Base-by-base conservation (phyloP, 2,113 vertebrate genomes). In the Empidonax traillii region DNA sequence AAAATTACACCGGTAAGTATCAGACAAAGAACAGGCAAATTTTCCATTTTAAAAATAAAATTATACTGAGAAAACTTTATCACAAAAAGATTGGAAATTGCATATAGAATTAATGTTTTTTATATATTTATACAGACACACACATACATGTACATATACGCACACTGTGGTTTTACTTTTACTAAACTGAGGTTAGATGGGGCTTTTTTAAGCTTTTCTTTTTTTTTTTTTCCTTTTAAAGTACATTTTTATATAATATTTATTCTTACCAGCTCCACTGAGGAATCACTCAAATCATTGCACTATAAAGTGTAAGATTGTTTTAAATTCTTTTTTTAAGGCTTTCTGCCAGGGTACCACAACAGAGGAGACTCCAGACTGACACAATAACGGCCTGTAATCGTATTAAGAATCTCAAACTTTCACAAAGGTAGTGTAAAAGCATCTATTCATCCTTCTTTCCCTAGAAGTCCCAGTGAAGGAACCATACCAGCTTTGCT, bases 81-180 rank as follows among this genome's bases (percentile, higher is more conserved):
- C 3, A 4, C 33, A 28, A 51, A 77, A 84, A 49, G 21, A 15
- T 1, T 14, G 17, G 19, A 62, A 90, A 56, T 24, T 47, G 59
- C 25, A 39, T 30, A 67, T 4, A 72, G 71, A 90, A 72, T 62
- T 87, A 7, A 62, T 31, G 9, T 3, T 13, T 17, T 61, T 39
- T 58, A 41, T 61, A 30, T 4, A 63, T 39, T 21, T 31, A 69
- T 4, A 49, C 10, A 5, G 6, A 39, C 2, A 58, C 3, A 7
- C 9, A 39, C 11, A 47, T 2, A 30, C 1, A 41, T 10, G 20
- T 15, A 52, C 4, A 47, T 1, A 27, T 4, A 10, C 2, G 25
- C 1, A 49, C 19, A 12, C 30, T 46, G 23, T 63, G 43, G 22
- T 58, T 92, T 90, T 83, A n/a, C 5, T 66, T 25, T 31, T 53